A percentile compares a stretch with the other conserved stretches of the same genome.
phyloP scores from a whole-genome alignment of 2,888 invertebrate species.

The Ariolimax columbianus region DNA sequence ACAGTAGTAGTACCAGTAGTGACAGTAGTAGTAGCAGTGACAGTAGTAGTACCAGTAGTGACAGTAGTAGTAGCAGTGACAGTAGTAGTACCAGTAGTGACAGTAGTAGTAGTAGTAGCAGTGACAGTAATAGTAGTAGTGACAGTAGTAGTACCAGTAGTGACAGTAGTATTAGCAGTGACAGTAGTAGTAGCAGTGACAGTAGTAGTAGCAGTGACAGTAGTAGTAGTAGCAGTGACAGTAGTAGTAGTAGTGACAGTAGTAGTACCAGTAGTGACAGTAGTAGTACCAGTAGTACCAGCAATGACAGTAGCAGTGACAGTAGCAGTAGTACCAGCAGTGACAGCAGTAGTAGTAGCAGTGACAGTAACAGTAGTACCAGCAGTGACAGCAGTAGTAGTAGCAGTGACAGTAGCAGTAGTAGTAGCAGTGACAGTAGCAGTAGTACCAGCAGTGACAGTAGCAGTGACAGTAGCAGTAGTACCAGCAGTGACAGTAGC shows the following conservation, averaged over 20 bases:
- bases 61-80: too few species aligned
- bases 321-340: neutral
- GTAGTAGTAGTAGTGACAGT: neutral
- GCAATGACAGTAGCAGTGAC: neutral
- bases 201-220: neutral
- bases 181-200: neutral
- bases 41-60: too few species aligned
- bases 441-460: neutral
- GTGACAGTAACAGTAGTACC: neutral
- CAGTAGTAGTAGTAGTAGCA: too few species aligned
- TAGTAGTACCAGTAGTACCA: neutral
- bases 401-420: neutral
- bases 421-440: neutral
- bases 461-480: neutral
- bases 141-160: too few species aligned
- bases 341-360: neutral
- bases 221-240: neutral
- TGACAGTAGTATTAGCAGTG: neutral
- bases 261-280: neutral
- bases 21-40: too few species aligned
- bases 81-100: too few species aligned
- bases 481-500: neutral
- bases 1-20: too few species aligned
- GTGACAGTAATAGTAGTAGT: too few species aligned
- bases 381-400: neutral